A percentile compares a stretch with the other conserved stretches of the same genome.
Evolutionary conservation across 2,113 vertebrate species (phyloP).

Genomic region (Elgaria multicarinata): DNA sequence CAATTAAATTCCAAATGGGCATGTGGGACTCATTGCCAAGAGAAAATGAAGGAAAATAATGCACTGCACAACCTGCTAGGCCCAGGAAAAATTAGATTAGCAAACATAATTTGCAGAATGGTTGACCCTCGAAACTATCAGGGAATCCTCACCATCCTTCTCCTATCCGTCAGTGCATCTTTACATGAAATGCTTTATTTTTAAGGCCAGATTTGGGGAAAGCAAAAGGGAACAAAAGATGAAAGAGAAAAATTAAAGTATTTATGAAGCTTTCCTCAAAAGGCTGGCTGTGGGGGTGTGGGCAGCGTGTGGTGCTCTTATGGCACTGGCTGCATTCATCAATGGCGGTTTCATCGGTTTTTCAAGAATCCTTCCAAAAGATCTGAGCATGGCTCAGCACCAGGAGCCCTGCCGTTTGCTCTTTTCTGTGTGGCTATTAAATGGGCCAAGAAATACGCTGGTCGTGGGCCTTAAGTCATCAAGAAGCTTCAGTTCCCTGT

Average conservation of each 20-base stretch:
- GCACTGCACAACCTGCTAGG: not conserved
- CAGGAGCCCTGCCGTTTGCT: constrained; percentile 14
- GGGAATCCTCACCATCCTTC: not conserved
- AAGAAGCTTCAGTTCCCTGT: not conserved
- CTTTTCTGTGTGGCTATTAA: constrained; percentile 31
- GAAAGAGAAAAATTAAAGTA: constrained; percentile 67
- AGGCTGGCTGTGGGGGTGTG: constrained; percentile 30
- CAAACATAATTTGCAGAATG: not conserved
- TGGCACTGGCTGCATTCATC: constrained; percentile 19
- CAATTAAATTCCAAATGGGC: not conserved
- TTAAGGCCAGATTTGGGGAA: not conserved
- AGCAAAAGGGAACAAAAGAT: constrained; percentile 23
- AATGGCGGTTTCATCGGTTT: not conserved
- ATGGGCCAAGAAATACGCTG: not conserved
- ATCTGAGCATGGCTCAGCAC: constrained; percentile 43
- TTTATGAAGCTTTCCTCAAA: constrained; percentile 70
- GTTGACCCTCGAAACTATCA: not conserved
- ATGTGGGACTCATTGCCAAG: not conserved
- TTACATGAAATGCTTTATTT: not conserved
- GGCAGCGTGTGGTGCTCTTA: not conserved
- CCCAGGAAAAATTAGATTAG: not conserved
- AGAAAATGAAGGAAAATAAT: not conserved
- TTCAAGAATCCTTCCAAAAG: not conserved
- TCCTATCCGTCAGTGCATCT: not conserved
- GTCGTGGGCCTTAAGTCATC: not conserved